Base-by-base conservation (phyloP, 2,113 vertebrate species). In the Phyllostomus discolor region DNA sequence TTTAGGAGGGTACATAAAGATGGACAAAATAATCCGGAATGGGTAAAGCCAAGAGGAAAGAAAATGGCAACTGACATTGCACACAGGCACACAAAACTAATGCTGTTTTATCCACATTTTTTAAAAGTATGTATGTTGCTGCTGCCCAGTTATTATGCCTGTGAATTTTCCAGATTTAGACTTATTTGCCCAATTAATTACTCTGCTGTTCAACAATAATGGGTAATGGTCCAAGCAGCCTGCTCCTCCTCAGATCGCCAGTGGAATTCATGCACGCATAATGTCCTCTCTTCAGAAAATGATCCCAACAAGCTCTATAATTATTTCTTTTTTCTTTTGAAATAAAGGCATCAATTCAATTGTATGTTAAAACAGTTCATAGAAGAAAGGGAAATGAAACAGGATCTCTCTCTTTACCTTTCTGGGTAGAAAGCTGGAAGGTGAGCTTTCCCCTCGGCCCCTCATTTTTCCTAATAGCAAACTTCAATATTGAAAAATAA, bases 281-380 rank as follows among this genome's bases (percentile, higher is more conserved):
- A 85, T 91, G 57, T 95, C 72, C 59, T 95, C 54, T 94, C 83
- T 96, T 94, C 90, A 95, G 80, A 96, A 97, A 96, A 97, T 82
- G 66, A 94, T 85, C 82, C 87, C 78, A 97, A 94, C 76, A 94
- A 97, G 88, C 88, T 96, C 90, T 96, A 72, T 81, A 97, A 90
- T 95, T 96, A 96, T 92, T 97, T 94, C 57, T 46, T 91, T 93
- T 95, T 95, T 90, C 85, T 96, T 93, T 95, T 93, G 91, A 96
- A 98, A 97, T 97, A 95, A 96, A 96, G 70, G 80, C 95, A 96
- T 80, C 57, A 0, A 83, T 95, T 97, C 89, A 97, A 97, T 95
- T 95, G 90, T 84, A 92, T 82, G 90, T 97, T 96, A 92, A 96
- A 97, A 97, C 52, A 82, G 43, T 91, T 95, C 88, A 57, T 72